Conservation (phyloP, 92 coral and sea anemone species). For the Meandrina meandrites region DNA sequence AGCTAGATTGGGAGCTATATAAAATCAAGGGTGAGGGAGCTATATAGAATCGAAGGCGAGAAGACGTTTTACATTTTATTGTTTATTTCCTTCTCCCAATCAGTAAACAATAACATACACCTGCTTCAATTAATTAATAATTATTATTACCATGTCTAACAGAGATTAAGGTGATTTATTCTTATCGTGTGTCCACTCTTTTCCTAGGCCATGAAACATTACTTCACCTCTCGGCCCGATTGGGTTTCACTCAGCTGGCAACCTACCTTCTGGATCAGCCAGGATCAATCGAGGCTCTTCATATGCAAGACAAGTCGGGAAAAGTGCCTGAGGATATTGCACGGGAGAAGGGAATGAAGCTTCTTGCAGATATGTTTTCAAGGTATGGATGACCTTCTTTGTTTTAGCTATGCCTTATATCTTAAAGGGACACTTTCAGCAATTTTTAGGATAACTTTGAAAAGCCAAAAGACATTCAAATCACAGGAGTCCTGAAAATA, state of each 20-base stretch:
- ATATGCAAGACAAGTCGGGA: slow-evolving; percentile 68
- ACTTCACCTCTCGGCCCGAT: slow-evolving; percentile 78
- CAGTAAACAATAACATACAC: no score
- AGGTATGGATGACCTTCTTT: slow-evolving; percentile 41
- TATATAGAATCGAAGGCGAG: no score
- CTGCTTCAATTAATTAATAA: no score
- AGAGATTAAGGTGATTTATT: no score
- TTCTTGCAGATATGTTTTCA: slow-evolving; percentile 68
- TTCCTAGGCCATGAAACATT: slow-evolving; percentile 78
- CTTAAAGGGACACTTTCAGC: background rate
- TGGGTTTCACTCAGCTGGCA: slow-evolving; percentile 83
- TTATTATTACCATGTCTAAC: no score
- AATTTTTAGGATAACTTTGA: no score
- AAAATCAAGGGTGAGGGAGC: no score
- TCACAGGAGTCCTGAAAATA: no score
- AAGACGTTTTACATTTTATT: no score
- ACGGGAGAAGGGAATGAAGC: slow-evolving; percentile 70
- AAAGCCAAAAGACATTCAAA: no score
- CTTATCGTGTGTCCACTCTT: background rate
- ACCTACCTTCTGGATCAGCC: slow-evolving; percentile 79
- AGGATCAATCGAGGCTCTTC: slow-evolving; percentile 75
- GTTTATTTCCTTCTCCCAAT: no score
- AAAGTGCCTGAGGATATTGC: slow-evolving; percentile 80
- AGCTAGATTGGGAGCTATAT: no score
- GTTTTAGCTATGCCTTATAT: background rate